These are phyloP conservation scores for Berghia stephanieae DNA, from an alignment of 1,140 invertebrate genomes.

Conservation along the genomic window DNA sequence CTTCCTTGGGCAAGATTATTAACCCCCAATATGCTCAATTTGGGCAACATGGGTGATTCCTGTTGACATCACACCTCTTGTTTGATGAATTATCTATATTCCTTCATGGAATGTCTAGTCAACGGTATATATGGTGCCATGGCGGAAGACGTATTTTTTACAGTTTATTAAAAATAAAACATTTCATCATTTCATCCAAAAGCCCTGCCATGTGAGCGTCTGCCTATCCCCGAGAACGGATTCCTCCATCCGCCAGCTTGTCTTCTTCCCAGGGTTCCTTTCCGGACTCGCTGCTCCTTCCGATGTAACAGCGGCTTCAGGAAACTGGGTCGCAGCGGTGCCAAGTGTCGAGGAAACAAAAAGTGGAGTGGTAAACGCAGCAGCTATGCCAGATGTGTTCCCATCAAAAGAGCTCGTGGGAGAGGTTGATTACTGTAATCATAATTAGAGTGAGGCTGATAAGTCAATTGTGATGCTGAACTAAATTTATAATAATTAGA, in stretches of 20 bases:
- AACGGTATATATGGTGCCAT: too few relatives aligned
- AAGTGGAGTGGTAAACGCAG: constrained; percentile 28
- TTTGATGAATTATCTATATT: too few relatives aligned
- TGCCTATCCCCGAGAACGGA: constrained; percentile 30
- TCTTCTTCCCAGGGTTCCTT: constrained; percentile 26
- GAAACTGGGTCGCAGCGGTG: constrained; percentile 19
- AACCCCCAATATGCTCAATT: too few relatives aligned
- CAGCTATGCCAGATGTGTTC: constrained; percentile 19
- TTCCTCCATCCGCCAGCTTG: constrained; percentile 30
- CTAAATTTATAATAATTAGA: background rate
- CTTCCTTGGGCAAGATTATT: too few relatives aligned
- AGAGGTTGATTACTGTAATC: too few relatives aligned
- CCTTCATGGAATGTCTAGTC: too few relatives aligned
- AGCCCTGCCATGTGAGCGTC: constrained; percentile 23
- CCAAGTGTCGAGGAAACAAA: constrained; percentile 35
- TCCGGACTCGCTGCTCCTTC: constrained; percentile 29
- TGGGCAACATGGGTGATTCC: too few relatives aligned
- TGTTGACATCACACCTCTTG: too few relatives aligned
- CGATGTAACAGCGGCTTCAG: constrained; percentile 30
- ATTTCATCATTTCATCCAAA: background rate
- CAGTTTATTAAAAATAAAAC: background rate
- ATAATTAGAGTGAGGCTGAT: background rate
- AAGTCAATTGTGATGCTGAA: background rate
- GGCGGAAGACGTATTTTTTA: background rate
- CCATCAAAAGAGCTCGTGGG: background rate